Percentiles rank a stretch among this genome's conserved stretches.
Evolutionary conservation across 2,113 vertebrate species (phyloP).

Genomic region (Herpetotheres cachinnans): DNA sequence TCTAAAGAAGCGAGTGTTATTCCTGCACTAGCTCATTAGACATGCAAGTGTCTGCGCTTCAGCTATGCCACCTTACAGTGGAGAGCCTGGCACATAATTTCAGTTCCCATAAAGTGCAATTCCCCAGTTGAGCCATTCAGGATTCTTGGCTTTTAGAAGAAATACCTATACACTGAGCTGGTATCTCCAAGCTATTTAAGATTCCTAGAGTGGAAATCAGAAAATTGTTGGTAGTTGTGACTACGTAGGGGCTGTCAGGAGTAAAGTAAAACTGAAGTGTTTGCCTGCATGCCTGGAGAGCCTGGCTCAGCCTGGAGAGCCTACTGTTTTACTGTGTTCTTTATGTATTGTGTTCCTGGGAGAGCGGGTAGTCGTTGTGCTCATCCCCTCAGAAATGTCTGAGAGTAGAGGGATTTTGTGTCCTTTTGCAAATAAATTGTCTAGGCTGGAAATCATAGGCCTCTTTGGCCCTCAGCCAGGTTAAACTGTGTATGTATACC

Average conservation of each 20-base stretch:
- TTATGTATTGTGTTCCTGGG: slow-evolving; percentile 2
- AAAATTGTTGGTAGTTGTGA: slow-evolving; percentile 9
- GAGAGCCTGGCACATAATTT: slow-evolving; percentile 19
- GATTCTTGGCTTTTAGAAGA: slow-evolving; percentile 28
- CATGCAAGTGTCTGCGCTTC: neutral
- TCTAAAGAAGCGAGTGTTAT: neutral
- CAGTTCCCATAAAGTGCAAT: neutral
- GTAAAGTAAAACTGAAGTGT: neutral
- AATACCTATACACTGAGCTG: neutral
- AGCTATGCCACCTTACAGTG: neutral
- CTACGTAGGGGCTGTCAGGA: neutral
- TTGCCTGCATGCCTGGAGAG: slow-evolving; percentile 17
- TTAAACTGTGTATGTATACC: slow-evolving; percentile 51
- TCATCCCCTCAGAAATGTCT: slow-evolving; percentile 26
- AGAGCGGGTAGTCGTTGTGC: neutral
- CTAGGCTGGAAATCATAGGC: slow-evolving; percentile 12
- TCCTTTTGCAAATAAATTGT: slow-evolving; percentile 41
- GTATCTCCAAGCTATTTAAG: slow-evolving; percentile 37
- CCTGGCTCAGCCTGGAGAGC: neutral
- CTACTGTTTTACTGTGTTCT: neutral
- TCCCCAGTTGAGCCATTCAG: slow-evolving; percentile 41
- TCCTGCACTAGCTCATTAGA: neutral
- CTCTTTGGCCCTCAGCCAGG: slow-evolving; percentile 31
- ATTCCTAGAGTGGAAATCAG: slow-evolving; percentile 44
- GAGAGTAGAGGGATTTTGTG: slow-evolving; percentile 19